These are phyloP conservation scores for Catamblyrhynchus diadema DNA, from an alignment of 2,797 vertebrate species.

Conservation along the genomic window DNA sequence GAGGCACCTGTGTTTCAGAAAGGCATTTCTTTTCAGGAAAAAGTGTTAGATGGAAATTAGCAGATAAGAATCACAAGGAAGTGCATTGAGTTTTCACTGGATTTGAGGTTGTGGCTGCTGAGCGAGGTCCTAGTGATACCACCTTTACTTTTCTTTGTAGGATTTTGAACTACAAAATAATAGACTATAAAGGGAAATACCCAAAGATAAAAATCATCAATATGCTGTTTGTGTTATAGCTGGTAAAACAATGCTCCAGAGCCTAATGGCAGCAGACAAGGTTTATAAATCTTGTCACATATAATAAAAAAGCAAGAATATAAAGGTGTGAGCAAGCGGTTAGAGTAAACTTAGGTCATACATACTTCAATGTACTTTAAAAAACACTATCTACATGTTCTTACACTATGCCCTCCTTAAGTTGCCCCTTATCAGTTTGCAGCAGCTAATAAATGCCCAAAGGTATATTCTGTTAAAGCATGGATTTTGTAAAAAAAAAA, in stretches of 20 bases:
- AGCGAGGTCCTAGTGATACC: neutral
- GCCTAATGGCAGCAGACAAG: neutral
- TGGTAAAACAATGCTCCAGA: neutral
- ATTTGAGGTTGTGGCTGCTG: neutral
- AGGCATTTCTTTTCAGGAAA: neutral
- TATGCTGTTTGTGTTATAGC: neutral
- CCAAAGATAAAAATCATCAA: neutral
- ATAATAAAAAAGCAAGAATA: slow-evolving; percentile 1
- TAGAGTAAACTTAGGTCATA: neutral
- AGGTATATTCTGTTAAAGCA: neutral
- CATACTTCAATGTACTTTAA: neutral
- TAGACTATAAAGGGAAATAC: neutral
- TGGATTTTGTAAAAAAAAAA: neutral
- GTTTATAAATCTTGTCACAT: slow-evolving; percentile 13
- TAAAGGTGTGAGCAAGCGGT: neutral
- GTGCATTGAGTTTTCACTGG: neutral
- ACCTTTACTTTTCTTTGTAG: neutral
- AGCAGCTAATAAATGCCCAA: neutral
- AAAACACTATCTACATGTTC: neutral
- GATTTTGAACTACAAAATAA: neutral
- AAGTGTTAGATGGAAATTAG: neutral
- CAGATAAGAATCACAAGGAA: neutral
- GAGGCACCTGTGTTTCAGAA: neutral
- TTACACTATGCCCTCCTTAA: neutral
- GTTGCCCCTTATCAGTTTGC: neutral